Base-by-base conservation (phyloP, 2,888 invertebrate genomes). In the Epirrita christyi region DNA sequence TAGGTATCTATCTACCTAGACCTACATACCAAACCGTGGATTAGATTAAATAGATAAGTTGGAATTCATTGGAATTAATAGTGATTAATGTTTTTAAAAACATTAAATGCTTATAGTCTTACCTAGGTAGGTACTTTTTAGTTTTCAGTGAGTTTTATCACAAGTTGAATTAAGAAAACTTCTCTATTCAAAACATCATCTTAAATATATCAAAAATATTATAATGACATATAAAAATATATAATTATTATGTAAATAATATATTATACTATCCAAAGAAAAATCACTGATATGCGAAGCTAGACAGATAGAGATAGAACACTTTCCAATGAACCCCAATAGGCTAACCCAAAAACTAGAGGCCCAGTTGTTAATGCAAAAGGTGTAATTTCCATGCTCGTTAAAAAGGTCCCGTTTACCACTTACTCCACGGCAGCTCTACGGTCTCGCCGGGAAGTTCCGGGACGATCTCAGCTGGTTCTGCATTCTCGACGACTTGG, bases 371-470 rank as follows among this genome's bases (percentile, higher is more conserved):
- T 3, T 21, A 21, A 21, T 42, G 27, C 34, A 27, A 64, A 78
- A 82, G 84, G 81, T 81, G 83, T 73, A 79, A 85, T 80, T 80
- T 81, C 78, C 48, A 49, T 42, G 46, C 50, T 45, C 45, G 10
- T 14, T 6, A 6, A 29, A 43, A 10, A 15, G 46, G 15, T 70
- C 73, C 75, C 63, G 32, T 73, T 40, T 37, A 36, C 46, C 73
- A 91, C 92, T 92, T 88, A 92, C 92, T 88, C 86, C 88, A 92
- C 55, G 92, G 92, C 63, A 92, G 79, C 74, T 91, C 90, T 74
- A 92, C 92, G 42, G 85, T 88, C 70, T 92, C 92, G 59, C 92
- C 92, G 41, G 91, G 87, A 63, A 91, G 81, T 74, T 85, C 83
- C 6, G 92, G 90, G 42, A 77, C 79, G 11, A 75, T 72, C 36